phyloP scores from a whole-genome alignment of 2,888 invertebrate genomes.

The Lasioglossum figueresi region DNA sequence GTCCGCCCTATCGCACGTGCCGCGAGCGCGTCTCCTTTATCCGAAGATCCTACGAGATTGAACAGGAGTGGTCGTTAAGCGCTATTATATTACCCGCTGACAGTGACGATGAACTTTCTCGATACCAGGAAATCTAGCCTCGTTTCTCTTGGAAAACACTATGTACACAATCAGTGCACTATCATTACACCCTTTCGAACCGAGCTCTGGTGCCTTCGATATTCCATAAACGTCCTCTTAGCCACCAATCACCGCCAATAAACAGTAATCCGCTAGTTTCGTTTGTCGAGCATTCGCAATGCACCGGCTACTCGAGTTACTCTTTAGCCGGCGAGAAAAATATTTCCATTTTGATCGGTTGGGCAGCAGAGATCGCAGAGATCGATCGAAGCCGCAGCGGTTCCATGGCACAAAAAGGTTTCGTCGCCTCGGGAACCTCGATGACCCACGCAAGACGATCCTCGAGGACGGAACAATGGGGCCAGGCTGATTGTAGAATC shows the following conservation, averaged over 20 bases:
- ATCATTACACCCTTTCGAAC: neutral
- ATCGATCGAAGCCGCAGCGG: neutral
- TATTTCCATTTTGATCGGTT: neutral
- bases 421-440: conserved; percentile 26
- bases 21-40: conserved; percentile 24
- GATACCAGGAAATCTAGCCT: neutral
- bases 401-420: neutral
- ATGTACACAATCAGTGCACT: neutral
- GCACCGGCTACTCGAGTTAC: neutral
- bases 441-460: conserved; percentile 32
- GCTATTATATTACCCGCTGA: neutral
- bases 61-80: neutral
- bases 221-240: neutral
- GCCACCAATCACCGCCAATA: neutral
- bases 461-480: conserved; percentile 40
- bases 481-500: conserved; percentile 37
- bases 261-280: neutral
- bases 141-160: neutral
- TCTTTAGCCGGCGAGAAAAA: neutral
- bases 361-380: neutral
- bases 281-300: neutral
- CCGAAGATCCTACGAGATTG: conserved; percentile 11
- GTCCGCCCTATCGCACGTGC: conserved; percentile 65
- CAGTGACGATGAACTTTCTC: neutral
- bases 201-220: neutral